Evolutionary conservation across 2,888 invertebrate species (phyloP), one percentile per base, ranked within the genome.

Genomic region (Omphaloscelis lunosa): DNA sequence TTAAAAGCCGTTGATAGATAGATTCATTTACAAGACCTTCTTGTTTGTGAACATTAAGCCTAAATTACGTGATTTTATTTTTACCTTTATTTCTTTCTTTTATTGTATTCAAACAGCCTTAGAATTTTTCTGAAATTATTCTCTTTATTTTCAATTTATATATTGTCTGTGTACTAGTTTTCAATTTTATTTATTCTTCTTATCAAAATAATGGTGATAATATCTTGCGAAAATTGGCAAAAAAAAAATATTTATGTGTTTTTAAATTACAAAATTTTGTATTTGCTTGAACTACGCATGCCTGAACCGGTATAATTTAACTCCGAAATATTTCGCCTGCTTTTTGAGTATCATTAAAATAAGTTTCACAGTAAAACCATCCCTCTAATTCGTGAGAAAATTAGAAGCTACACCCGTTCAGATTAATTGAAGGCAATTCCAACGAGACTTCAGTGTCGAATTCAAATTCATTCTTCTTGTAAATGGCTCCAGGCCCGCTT

Each of bases 391-490:
- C 48, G 65, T 78, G 70, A 78, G 82, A 79, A 78, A 83, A 90
- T 88, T 85, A 74, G 69, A 87, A 83, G 83, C 79, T 76, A 77
- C 71, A 75, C 63, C 77, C 72, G 77, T 82, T 77, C 77, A 66
- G 48, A 85, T 87, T 89, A 89, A 91, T 90, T 90, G 80, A 70
- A 85, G 81, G 84, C 85, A 87, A 89, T 89, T 91, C 70, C 68
- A 70, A 82, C 79, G 82, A 88, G 79, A 85, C 79, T 89, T 87
- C 72, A 75, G 66, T 78, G 89, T 84, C 79, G 72, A 89, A 90
- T 88, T 89, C 75, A 84, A 90, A 90, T 85, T 88, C 84, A 79
- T 86, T 87, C 73, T 88, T 89, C 83, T 83, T 86, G 82, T 88
- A 87, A 89, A 89, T 88, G 72, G 77, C 86, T 90, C 53, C 61